Evolutionary conservation across 2,888 invertebrate species (phyloP).

Genomic region (Dryocosmus kuriphilus): DNA sequence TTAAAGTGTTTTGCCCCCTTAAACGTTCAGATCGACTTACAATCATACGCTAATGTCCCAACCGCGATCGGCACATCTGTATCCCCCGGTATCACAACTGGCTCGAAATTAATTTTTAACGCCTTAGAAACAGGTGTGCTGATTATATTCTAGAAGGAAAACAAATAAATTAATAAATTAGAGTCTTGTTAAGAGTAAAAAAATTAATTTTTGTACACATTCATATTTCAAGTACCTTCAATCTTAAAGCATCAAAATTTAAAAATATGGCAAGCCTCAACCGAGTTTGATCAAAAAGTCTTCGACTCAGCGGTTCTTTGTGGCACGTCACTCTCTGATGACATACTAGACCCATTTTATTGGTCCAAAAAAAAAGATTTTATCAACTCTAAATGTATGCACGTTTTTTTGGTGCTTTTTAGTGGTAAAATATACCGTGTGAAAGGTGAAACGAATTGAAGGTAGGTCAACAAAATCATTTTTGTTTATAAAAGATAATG

Average conservation of each 20-base stretch:
- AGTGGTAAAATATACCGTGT: too few species aligned
- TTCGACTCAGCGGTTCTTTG: neutral
- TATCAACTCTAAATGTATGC: too few species aligned
- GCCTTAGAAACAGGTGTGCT: constrained; percentile 83
- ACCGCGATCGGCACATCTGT: constrained; percentile 81
- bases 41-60: constrained; percentile 85
- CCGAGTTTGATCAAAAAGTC: neutral
- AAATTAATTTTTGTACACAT: neutral
- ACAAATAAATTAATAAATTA: constrained; percentile 45
- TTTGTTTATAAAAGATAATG: too few species aligned
- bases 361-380: too few species aligned
- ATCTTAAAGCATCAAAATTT: neutral
- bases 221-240: neutral
- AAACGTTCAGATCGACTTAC: constrained; percentile 78
- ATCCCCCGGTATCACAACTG: constrained; percentile 83
- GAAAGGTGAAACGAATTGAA: too few species aligned
- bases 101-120: constrained; percentile 84
- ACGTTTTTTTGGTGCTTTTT: too few species aligned
- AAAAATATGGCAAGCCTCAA: neutral
- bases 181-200: neutral
- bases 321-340: too few species aligned
- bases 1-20: too few species aligned
- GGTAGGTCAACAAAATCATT: too few species aligned
- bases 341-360: too few species aligned
- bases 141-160: constrained; percentile 78